phyloP scores from a whole-genome alignment of 2,888 invertebrate genomes.

The Epistrophe eligans region DNA sequence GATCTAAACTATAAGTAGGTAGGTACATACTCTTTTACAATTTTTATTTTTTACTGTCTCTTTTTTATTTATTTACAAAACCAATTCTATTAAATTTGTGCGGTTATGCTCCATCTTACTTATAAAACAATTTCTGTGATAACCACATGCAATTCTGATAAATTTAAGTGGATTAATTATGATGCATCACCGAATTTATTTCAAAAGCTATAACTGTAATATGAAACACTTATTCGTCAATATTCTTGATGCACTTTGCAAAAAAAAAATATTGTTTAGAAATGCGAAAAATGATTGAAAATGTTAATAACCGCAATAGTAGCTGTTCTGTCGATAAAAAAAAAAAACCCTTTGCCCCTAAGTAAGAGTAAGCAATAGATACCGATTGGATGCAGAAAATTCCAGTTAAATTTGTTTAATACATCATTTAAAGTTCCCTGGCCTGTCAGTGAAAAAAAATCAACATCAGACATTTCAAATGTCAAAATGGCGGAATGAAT shows the following conservation, averaged over 20 bases:
- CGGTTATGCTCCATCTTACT: neutral
- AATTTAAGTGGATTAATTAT: conserved; percentile 17
- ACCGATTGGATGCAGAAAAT: neutral
- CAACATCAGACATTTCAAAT: neutral
- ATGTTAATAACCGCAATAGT: conserved; percentile 44
- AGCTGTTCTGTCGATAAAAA: neutral
- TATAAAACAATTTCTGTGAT: neutral
- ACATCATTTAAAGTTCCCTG: neutral
- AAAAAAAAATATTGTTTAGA: conserved; percentile 23
- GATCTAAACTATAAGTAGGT: too few relatives aligned
- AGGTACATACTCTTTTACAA: too few relatives aligned
- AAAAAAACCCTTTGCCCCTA: neutral
- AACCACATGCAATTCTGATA: neutral
- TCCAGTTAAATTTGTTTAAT: neutral
- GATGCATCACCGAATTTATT: conserved; percentile 63
- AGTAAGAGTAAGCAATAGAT: neutral
- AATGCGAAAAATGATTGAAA: conserved; percentile 27
- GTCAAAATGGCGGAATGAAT: conserved; percentile 1
- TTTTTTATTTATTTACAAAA: too few relatives aligned
- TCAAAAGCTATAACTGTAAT: conserved; percentile 51
- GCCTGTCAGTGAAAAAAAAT: neutral
- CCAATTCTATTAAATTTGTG: neutral
- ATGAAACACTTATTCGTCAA: conserved; percentile 6
- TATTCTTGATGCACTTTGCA: neutral
- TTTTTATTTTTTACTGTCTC: too few relatives aligned